Evolutionary conservation across 2,888 invertebrate genomes (phyloP), one percentile per base, ranked within the genome.

Genomic region (Euzophera pinguis): DNA sequence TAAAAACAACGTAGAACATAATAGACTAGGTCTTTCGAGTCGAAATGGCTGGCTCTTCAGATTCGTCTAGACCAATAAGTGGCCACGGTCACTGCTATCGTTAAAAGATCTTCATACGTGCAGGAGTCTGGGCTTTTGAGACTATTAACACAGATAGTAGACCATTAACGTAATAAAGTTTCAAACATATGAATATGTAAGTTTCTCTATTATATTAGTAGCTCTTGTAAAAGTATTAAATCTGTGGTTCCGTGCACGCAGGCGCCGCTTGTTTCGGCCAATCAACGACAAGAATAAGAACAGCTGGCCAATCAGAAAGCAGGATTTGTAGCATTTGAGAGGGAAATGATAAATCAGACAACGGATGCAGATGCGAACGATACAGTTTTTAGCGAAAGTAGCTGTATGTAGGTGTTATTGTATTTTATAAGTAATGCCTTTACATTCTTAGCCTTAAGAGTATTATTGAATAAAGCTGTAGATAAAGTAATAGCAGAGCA

Each of bases 261-360:
- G 35, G 60, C 64, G 67, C 66, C 59, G 59, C 59, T 51, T 50
- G 47, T 56, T 55, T 27, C 53, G 38, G 38, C 72, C 71, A 71
- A 72, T 69, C 57, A 63, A 13, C 17, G 0, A 32, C 12, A 7
- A 61, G 54, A 49, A 52, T 52, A 49, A 2, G 38, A 45, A 48
- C n/a, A 47, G 47, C 52, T 47, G 3, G 27, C 71, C 65, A 73
- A 71, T 69, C 34, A 55, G 45, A 57, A 54, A 57, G 42, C 29
- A 47, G 22, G 51, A 17, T 39, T 48, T 14, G 27, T 53, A 61
- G 50, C 54, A 54, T 58, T 61, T 52, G 61, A 60, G 57, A 62
- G 65, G 68, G 60, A 65, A 63, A 60, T 51, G 61, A 65, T 70
- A 66, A 69, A 70, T 71, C 61, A 57, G 58, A 58, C 52, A 53